Base-by-base conservation (phyloP, 2,113 vertebrate genomes). In the Salvelinus namaycush region DNA sequence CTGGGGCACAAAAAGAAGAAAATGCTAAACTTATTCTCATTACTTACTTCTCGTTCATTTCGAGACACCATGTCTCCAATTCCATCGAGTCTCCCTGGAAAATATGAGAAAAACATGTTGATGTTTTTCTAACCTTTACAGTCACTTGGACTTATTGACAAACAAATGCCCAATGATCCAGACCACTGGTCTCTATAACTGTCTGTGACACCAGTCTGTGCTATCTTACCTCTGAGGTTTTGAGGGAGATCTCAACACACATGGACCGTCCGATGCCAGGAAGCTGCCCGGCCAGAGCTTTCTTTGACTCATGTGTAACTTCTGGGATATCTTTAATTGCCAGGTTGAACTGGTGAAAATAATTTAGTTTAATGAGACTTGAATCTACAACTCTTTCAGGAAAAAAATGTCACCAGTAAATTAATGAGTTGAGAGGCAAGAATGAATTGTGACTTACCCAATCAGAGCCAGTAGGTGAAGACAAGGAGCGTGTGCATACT, bases 251-350 rank as follows among this genome's bases (percentile, higher is more conserved):
- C 89, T 99, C 98, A 78, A 99, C 97, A 8, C 98, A 99, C 98
- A 99, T 99, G 51, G 98, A 99, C 57, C 96, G 93, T 9, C 97
- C 98, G 9, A 99, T 94, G 24, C 96, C 95, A 0, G 98, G 98
- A 1, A 99, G 94, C 62, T 99, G 97, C 39, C 97, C 97, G 8
- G 96, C 96, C 90, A 99, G 89, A 3, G 97, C 97, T 84, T 98
- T 99, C 90, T 99, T 99, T 76, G 98, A 97, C 93, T 99, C 98
- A 97, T 99, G 97, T 72, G 96, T 99, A 74, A 99, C 98, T 87
- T 99, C 98, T 68, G 97, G 97, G 89, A 99, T 98, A 83, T 99
- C 98, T 94, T 99, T 99, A 86, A 99, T 99, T 81, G 97, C 97
- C 86, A 99, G 91, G 84, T 99, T 99, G 89, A 99, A 99, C 98